These are phyloP conservation scores for Coenobita brevimanus DNA, from an alignment of 1,140 invertebrate genomes.

Conservation along the genomic window DNA sequence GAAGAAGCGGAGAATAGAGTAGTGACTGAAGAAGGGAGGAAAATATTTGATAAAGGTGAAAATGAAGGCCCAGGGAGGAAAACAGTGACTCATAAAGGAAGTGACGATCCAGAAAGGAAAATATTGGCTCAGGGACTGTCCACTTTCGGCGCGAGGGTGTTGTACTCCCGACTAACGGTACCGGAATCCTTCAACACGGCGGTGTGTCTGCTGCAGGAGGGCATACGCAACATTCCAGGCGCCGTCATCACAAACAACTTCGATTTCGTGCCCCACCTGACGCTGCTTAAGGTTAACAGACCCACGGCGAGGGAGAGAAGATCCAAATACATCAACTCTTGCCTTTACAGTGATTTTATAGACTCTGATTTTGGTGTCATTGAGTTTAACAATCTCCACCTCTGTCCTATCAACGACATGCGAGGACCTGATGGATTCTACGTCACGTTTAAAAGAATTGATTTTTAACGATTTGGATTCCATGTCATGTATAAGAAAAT, in stretches of 20 bases:
- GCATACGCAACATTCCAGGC: constrained; percentile 25
- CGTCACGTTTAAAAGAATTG: constrained; percentile 56
- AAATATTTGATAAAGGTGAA: too few relatives aligned
- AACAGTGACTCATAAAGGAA: too few relatives aligned
- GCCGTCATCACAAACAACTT: constrained; percentile 69
- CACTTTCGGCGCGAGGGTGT: constrained; percentile 69
- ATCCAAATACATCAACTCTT: constrained; percentile 69
- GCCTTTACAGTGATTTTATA: constrained; percentile 60
- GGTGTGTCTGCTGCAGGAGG: constrained; percentile 41
- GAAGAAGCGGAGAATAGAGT: too few relatives aligned
- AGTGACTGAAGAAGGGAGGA: too few relatives aligned
- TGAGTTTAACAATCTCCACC: constrained; percentile 65
- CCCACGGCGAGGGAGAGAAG: constrained; percentile 60
- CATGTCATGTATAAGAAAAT: too few relatives aligned
- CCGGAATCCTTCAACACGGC: constrained; percentile 38
- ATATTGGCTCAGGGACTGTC: constrained; percentile 54
- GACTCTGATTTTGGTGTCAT: constrained; percentile 63
- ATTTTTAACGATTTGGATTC: background rate
- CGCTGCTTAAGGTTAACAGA: constrained; percentile 67
- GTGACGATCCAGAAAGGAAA: background rate
- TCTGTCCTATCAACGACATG: constrained; percentile 68
- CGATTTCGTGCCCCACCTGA: constrained; percentile 70
- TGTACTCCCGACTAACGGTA: constrained; percentile 63
- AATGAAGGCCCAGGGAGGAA: too few relatives aligned
- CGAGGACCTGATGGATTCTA: constrained; percentile 69